Evolutionary conservation across 2,113 vertebrate species (phyloP), one percentile per base, ranked within the genome.

Genomic region (Hippocampus zosterae): DNA sequence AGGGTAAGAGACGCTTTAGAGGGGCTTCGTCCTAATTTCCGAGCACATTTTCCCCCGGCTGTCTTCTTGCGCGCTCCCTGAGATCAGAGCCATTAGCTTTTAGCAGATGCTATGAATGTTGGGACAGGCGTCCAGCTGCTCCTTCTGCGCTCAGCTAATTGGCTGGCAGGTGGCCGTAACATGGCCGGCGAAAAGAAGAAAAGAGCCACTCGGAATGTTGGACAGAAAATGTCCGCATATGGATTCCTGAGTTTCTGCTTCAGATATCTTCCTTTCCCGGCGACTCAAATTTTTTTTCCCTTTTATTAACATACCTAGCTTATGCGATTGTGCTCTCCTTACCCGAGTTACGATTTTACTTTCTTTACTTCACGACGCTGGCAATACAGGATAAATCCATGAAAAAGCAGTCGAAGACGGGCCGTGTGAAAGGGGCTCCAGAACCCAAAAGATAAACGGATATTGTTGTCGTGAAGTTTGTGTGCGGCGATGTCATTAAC

Each of bases 41-140:
- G 5, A 37, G 71, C 82, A 78, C 78, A 73, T 67, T 27, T 59
- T 81, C 82, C 67, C 64, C 48, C 18, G 67, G 73, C 23, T 41
- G 73, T 72, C 59, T 72, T 27, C 77, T 82, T 74, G 78, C 40
- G 52, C 19, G 60, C 66, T 84, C 77, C 77, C 84, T 57, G 74
- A 81, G 80, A 89, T 87, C 80, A 82, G 76, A 81, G 80, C 77
- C 79, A 88, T 89, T 88, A 87, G 85, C 85, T 85, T 85, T 88
- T 80, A 84, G 81, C 87, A 85, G 83, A 83, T 77, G 72, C 78
- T 62, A 33, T 57, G 68, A 81, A 82, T 86, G 81, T 87, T 83
- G 73, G 81, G 75, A 85, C 75, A 85, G 83, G 77, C 55, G 19
- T 88, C 85, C 87, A 90, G 85, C 89, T 91, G 91, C 79, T 83